phyloP scores from a whole-genome alignment of 2,888 invertebrate genomes.

The Dynastes maya region DNA sequence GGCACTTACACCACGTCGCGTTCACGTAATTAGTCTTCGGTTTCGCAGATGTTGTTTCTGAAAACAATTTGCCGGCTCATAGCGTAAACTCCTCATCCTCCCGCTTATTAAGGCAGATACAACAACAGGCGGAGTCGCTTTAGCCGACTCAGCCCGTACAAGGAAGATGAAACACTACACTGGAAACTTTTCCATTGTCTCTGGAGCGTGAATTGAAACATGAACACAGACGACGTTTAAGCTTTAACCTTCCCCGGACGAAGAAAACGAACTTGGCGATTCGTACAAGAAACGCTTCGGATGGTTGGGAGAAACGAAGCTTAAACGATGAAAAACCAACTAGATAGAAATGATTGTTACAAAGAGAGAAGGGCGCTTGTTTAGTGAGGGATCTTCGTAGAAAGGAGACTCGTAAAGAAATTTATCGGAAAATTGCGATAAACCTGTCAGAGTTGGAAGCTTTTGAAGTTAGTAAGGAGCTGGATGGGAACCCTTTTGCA shows the following conservation, averaged over 20 bases:
- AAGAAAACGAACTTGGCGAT: background rate
- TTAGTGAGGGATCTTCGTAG: background rate
- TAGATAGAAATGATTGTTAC: background rate
- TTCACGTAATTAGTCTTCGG: constrained; percentile 5
- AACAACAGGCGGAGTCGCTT: background rate
- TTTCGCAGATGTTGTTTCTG: constrained; percentile 21
- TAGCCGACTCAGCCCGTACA: background rate
- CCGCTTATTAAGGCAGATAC: background rate
- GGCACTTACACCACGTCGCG: background rate
- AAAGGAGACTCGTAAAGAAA: background rate
- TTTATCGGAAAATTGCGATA: constrained; percentile 1
- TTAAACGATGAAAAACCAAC: background rate
- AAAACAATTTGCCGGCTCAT: constrained; percentile 31
- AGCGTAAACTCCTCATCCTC: background rate
- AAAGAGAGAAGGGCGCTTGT: background rate
- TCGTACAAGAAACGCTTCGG: background rate
- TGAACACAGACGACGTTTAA: constrained; percentile 8
- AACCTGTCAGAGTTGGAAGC: background rate
- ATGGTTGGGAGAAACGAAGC: background rate
- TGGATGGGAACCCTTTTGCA: too few relatives aligned
- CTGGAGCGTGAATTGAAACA: constrained; percentile 30
- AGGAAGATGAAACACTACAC: background rate
- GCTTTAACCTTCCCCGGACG: background rate
- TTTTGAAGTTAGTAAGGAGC: background rate
- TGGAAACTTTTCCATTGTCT: constrained; percentile 31